Evolutionary conservation across 2,113 vertebrate genomes (phyloP).

Genomic region (Lipophrys pholis): DNA sequence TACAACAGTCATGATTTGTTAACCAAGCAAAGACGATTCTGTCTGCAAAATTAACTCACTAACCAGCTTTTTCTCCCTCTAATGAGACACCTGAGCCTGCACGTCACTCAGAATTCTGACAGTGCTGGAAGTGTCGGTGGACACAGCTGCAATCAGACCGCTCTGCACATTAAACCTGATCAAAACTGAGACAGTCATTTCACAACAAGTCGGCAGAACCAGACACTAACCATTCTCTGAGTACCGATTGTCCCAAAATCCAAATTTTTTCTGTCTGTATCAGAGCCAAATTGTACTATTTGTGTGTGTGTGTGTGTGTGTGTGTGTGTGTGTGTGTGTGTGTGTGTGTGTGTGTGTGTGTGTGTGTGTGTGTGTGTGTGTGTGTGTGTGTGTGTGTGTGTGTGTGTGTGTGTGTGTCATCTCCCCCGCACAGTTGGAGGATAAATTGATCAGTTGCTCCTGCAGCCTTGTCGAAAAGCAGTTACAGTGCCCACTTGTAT

Average conservation of each 20-base stretch:
- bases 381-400: neutral
- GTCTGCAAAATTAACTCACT: neutral
- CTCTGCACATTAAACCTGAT: neutral
- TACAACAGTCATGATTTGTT: neutral
- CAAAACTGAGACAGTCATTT: neutral
- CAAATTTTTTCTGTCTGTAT: too few species aligned
- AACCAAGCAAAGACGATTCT: neutral
- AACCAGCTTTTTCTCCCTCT: conserved; percentile 2
- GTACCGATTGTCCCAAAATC: too few species aligned
- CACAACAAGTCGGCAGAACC: neutral
- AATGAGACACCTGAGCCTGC: conserved; percentile 24
- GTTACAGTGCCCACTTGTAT: neutral
- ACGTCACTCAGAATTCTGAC: conserved; percentile 3
- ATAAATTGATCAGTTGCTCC: neutral
- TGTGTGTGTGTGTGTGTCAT: neutral
- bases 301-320: neutral
- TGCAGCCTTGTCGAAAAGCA: neutral
- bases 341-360: neutral
- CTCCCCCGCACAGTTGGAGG: neutral
- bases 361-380: neutral
- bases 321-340: neutral
- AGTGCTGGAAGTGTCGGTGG: neutral
- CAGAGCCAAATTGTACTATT: too few species aligned
- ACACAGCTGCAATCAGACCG: neutral
- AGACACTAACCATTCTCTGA: too few species aligned